Evolutionary conservation across 2,797 vertebrate species (phyloP), one percentile per base, ranked within the genome.

Genomic region (Petrocephalus sullivani): DNA sequence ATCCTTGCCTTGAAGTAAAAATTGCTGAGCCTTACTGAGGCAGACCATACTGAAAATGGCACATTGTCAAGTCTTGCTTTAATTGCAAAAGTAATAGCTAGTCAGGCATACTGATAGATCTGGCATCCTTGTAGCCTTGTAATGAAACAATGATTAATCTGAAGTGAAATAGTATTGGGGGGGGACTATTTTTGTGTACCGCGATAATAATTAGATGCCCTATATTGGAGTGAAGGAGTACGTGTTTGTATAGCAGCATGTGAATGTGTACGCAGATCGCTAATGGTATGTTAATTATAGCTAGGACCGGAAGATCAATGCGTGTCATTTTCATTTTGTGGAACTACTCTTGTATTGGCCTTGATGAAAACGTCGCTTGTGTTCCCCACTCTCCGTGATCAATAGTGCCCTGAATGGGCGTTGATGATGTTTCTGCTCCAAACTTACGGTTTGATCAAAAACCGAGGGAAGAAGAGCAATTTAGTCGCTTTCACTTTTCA

Each of bases 91-190:
- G 87, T 51, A 58, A 88, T 58, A n/a, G 85, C 58, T 54, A 78
- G 75, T 87, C 85, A 33, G 64, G 67, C 41, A 56, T 16, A 28
- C 56, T 89, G 75, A 89, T 89, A 54, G 86, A 89, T 37, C 60
- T 87, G 84, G 54, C 86, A 64, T 46, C 58, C 83, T 88, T 83
- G 75, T 87, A 87, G 89, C 54, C 28, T 49, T 88, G 78, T 90
- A 91, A 92, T 92, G 90, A 92, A 92, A 92, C 88, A 78, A 89
- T 90, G 89, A 91, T 92, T 91, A 88, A 91, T 92, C 89, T 90
- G 83, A 89, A 64, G 82, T 78, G 88, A 85, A 90, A 90, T 85
- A n/a, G 21, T 23, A 71, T 67, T 16, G 9, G 75, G 88, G 87
- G 54, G 86, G 5, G 41, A 49, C 64, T 87, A 78, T 89, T 21